A percentile compares a stretch with the other conserved stretches of the same genome.
These are phyloP conservation scores for Burhinus oedicnemus DNA, from an alignment of 2,113 vertebrate species.

Conservation along the genomic window DNA sequence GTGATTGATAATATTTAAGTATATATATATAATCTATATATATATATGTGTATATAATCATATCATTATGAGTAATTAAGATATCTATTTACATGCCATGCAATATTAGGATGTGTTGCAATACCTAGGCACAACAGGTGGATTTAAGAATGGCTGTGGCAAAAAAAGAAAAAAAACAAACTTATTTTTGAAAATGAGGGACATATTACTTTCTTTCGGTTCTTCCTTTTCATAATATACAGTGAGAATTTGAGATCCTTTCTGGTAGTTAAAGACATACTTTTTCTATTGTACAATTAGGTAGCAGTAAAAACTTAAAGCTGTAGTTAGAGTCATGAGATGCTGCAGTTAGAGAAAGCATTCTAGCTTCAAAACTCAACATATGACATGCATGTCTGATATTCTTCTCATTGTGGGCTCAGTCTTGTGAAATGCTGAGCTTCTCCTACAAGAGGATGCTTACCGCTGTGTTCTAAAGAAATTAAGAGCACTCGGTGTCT, in stretches of 20 bases:
- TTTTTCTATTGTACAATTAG: constrained; percentile 5
- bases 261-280: constrained; percentile 13
- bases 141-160: constrained; percentile 16
- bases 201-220: not conserved
- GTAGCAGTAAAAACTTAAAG: not conserved
- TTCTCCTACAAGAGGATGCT: not conserved
- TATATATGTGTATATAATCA: constrained; percentile 56
- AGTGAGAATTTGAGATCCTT: not conserved
- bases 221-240: not conserved
- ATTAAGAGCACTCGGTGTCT: not conserved
- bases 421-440: not conserved
- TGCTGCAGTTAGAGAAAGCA: not conserved
- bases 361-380: constrained; percentile 16
- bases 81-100: constrained; percentile 61
- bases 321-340: not conserved
- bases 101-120: constrained; percentile 41
- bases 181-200: not conserved
- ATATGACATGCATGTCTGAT: not conserved
- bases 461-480: not conserved
- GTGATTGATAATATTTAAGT: constrained; percentile 51
- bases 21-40: constrained; percentile 52
- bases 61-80: constrained; percentile 61
- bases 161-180: not conserved
- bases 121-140: constrained; percentile 48
- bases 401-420: not conserved